Percentiles rank a stretch among this genome's conserved stretches.
phyloP scores from a whole-genome alignment of 2,113 vertebrate genomes.

The Bucco capensis region DNA sequence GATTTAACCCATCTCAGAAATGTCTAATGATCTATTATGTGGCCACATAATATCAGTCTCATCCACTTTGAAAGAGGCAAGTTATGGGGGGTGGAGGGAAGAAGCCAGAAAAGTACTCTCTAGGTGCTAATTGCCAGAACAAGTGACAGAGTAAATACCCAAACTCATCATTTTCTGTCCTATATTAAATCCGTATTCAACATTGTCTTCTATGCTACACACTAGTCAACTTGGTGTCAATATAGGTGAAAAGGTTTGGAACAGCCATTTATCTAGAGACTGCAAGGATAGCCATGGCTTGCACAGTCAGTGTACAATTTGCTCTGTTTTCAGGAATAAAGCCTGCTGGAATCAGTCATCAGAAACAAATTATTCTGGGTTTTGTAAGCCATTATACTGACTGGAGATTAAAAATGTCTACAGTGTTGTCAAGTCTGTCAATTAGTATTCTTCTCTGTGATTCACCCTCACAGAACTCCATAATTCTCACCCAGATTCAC shows the following conservation, averaged over 20 bases:
- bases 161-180: background rate
- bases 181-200: background rate
- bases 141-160: background rate
- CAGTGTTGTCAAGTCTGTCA: background rate
- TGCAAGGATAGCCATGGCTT: background rate
- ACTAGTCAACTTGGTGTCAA: background rate
- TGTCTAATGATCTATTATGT: background rate
- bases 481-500: background rate
- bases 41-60: background rate
- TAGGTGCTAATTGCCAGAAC: background rate
- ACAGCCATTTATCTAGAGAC: background rate
- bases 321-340: background rate
- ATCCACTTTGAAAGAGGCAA: background rate
- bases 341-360: background rate
- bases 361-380: constrained; percentile 7
- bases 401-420: background rate
- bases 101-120: background rate
- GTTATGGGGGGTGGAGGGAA: no score
- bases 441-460: background rate
- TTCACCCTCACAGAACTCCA: background rate
- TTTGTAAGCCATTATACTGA: background rate
- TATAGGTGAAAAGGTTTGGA: background rate
- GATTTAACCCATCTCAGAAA: background rate
- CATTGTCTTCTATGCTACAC: background rate
- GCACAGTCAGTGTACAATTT: background rate